These are phyloP conservation scores for Halictus ligatus DNA, from an alignment of 2,888 invertebrate species.

Conservation along the genomic window DNA sequence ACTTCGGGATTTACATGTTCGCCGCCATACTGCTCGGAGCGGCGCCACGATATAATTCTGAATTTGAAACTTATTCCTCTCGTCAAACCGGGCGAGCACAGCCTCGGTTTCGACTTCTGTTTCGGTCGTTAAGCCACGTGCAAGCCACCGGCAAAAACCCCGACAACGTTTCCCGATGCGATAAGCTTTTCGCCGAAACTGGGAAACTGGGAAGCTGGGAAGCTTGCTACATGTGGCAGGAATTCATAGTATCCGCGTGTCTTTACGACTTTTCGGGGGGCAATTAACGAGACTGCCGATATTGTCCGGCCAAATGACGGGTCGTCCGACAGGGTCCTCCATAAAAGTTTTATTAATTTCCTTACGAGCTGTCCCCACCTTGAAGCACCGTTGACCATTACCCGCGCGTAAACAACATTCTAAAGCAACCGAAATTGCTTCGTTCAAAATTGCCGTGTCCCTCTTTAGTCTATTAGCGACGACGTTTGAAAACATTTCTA, in stretches of 20 bases:
- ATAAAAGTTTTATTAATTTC: constrained; percentile 8
- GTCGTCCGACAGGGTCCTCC: neutral
- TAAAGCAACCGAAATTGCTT: neutral
- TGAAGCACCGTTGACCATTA: neutral
- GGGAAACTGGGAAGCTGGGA: too few relatives aligned
- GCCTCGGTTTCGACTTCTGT: constrained; percentile 6
- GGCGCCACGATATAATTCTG: neutral
- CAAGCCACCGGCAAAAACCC: neutral
- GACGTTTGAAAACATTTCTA: too few relatives aligned
- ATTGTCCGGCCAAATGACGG: neutral
- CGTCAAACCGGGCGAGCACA: neutral
- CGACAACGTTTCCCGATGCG: constrained; percentile 14
- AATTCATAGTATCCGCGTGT: neutral
- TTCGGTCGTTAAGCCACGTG: constrained; percentile 18
- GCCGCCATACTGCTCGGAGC: neutral
- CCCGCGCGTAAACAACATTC: neutral
- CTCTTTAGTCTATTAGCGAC: neutral
- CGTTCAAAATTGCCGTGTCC: neutral
- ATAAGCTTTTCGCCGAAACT: constrained; percentile 11
- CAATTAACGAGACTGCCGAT: constrained; percentile 7
- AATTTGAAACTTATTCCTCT: constrained; percentile 5
- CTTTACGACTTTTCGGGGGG: constrained; percentile 20
- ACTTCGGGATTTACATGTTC: neutral
- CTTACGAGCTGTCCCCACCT: neutral
- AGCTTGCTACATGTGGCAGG: constrained; percentile 8